Evolutionary conservation across 37 sponge, comb jelly and placozoan species (phyloP).

Genomic region (Ianthella basta): DNA sequence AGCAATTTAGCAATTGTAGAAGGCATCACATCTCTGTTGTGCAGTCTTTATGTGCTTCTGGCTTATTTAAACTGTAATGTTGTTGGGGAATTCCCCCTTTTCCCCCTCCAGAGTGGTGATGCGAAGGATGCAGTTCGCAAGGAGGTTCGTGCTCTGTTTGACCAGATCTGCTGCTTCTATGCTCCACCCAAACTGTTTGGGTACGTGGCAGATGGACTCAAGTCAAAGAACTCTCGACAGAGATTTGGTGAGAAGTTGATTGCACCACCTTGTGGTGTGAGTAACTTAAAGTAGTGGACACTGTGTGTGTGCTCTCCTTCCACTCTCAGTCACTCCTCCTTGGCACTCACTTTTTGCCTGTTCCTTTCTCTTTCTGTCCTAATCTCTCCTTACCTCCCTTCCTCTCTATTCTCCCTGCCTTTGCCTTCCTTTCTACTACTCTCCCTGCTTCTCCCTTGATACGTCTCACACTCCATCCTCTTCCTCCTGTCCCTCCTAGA

Average conservation of each 20-base stretch:
- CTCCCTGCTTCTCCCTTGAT: neutral
- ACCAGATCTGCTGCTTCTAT: conserved; percentile 81
- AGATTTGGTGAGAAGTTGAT: conserved; percentile 62
- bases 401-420: neutral
- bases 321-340: too few relatives aligned
- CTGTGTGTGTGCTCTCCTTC: too few relatives aligned
- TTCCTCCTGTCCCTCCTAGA: conserved; percentile 37
- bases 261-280: too few relatives aligned
- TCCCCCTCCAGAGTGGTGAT: conserved; percentile 80
- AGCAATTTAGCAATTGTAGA: too few relatives aligned
- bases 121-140: conserved; percentile 89
- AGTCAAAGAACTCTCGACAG: conserved; percentile 84
- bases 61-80: too few relatives aligned
- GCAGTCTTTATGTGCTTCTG: too few relatives aligned
- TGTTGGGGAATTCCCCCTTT: neutral
- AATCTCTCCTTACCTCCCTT: neutral
- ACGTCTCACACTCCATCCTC: neutral
- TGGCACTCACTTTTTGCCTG: too few relatives aligned
- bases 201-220: conserved; percentile 84
- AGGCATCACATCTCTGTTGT: too few relatives aligned
- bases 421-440: neutral
- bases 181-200: conserved; percentile 77
- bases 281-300: too few relatives aligned
- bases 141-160: conserved; percentile 77
- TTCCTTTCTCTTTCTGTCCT: neutral